These are phyloP conservation scores for Drosophila prosaltans DNA, from an alignment of 1,140 invertebrate species.

Conservation along the genomic window DNA sequence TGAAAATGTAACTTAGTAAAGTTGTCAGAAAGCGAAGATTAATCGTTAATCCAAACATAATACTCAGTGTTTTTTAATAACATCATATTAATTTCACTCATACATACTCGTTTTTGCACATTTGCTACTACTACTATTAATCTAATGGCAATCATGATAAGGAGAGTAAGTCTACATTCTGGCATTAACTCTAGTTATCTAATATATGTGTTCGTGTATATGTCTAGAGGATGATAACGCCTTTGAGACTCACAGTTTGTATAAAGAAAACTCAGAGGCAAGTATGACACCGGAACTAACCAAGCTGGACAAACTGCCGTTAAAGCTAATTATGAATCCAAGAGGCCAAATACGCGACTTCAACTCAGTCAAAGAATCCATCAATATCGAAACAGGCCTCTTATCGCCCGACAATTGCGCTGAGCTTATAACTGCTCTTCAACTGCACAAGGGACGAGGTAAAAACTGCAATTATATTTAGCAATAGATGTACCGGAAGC, in stretches of 20 bases:
- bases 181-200: background rate
- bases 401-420: constrained; percentile 89
- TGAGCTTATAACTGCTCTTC: constrained; percentile 90
- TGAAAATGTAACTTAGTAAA: too few relatives aligned
- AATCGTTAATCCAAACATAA: background rate
- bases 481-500: constrained; percentile 3
- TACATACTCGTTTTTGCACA: background rate
- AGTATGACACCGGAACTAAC: constrained; percentile 42
- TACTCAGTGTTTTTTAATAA: background rate
- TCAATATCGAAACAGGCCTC: constrained; percentile 86
- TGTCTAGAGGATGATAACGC: constrained; percentile 50
- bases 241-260: constrained; percentile 26
- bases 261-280: constrained; percentile 53
- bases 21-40: background rate
- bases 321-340: constrained; percentile 92
- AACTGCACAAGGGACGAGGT: constrained; percentile 91
- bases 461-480: constrained; percentile 32
- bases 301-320: constrained; percentile 85
- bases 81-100: background rate
- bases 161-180: background rate
- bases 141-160: background rate
- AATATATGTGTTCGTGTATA: background rate
- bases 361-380: constrained; percentile 85
- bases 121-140: background rate
- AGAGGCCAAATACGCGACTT: constrained; percentile 89